These are phyloP conservation scores for Phytoseiulus persimilis DNA, from an alignment of 2,888 invertebrate species.

Conservation along the genomic window DNA sequence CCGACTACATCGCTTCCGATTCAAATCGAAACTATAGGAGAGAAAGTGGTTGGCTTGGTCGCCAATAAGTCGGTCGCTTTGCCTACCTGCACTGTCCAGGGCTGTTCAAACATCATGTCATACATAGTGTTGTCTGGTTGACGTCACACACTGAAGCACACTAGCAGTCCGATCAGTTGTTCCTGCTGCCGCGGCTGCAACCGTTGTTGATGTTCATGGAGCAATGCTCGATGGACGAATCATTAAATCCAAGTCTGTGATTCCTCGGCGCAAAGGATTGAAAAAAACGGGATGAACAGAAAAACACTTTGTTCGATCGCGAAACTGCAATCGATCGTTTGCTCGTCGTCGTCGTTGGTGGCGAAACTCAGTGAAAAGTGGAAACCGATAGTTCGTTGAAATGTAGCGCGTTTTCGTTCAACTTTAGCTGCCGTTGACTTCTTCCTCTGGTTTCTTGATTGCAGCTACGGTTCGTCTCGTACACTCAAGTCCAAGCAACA, in stretches of 20 bases:
- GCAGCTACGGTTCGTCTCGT: not conserved
- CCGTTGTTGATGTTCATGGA: not conserved
- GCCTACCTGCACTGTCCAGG: conserved; percentile 35
- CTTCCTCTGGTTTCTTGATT: not conserved
- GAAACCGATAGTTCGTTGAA: not conserved
- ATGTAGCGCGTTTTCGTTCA: not conserved
- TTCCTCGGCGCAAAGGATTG: not conserved
- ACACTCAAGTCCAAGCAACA: not conserved
- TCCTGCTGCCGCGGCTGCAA: not conserved
- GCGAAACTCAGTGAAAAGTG: not conserved
- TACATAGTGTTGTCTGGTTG: not conserved
- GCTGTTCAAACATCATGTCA: conserved; percentile 37
- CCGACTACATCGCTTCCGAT: not conserved
- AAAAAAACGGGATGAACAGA: not conserved
- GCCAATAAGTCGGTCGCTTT: not conserved
- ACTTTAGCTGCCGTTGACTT: not conserved
- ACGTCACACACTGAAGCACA: not conserved
- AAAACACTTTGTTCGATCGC: not conserved
- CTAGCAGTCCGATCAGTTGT: not conserved
- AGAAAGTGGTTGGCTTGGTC: not conserved
- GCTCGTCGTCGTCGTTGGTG: not conserved
- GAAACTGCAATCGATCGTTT: not conserved
- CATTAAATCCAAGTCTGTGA: not conserved
- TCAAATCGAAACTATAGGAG: not conserved
- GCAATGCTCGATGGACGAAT: not conserved